These are phyloP conservation scores for Ophioderma brevispina DNA, from an alignment of 35 echinoderm and acorn worm genomes.

Conservation along the genomic window DNA sequence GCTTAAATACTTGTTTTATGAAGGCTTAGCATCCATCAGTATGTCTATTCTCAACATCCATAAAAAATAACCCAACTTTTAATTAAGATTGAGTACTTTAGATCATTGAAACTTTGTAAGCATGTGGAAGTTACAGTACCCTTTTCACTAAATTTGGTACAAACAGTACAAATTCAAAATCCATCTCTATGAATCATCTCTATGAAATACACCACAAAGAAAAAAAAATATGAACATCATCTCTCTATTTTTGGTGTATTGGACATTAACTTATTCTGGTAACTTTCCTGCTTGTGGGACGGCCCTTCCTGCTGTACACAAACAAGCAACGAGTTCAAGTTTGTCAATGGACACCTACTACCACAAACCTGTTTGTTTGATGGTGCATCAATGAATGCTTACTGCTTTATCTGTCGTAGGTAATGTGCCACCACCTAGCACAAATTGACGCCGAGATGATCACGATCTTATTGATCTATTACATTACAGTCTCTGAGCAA, in stretches of 20 bases:
- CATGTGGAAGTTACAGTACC: too few relatives aligned
- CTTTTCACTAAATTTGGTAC: too few relatives aligned
- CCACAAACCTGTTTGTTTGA: neutral
- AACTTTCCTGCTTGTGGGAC: neutral
- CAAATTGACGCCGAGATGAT: slow-evolving; percentile 80
- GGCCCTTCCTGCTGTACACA: neutral
- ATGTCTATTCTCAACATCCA: too few relatives aligned
- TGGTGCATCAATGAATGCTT: neutral
- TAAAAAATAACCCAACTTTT: too few relatives aligned
- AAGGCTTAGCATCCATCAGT: too few relatives aligned
- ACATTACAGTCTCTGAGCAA: too few relatives aligned
- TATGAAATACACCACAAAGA: too few relatives aligned
- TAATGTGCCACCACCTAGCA: slow-evolving; percentile 14
- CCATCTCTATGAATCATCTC: too few relatives aligned
- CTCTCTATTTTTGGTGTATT: neutral
- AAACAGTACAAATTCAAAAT: too few relatives aligned
- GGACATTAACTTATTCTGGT: neutral
- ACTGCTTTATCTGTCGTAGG: slow-evolving; percentile 71
- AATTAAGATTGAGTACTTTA: too few relatives aligned
- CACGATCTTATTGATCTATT: slow-evolving; percentile 64
- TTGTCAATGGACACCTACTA: neutral
- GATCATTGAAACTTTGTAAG: too few relatives aligned
- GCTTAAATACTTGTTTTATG: too few relatives aligned
- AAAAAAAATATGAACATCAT: neutral
- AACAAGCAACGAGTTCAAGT: neutral